Evolutionary conservation across 64 coral and sea anemone genomes (phyloP).

Genomic region (Anthopleura sola): DNA sequence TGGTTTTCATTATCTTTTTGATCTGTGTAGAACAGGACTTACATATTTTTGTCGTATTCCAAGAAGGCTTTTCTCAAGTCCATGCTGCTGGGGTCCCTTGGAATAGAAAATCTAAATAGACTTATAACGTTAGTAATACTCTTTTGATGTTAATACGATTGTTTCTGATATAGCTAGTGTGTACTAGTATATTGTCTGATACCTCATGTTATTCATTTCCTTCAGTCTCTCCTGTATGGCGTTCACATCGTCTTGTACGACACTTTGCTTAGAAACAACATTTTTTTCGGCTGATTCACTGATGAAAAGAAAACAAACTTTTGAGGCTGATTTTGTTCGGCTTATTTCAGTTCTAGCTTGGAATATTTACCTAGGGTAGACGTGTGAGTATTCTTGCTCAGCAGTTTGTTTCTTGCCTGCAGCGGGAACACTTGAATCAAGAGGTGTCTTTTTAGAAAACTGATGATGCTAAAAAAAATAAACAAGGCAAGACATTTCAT

Average conservation of each 20-base stretch:
- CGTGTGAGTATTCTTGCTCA: conserved; percentile 69
- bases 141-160: too few relatives aligned
- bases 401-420: conserved; percentile 67
- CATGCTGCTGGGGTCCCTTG: conserved; percentile 43
- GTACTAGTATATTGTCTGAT: too few relatives aligned
- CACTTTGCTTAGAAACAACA: not conserved
- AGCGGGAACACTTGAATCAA: conserved; percentile 63
- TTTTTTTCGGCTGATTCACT: conserved; percentile 59
- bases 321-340: not conserved
- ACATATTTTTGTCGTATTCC: conserved; percentile 68
- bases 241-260: conserved; percentile 15
- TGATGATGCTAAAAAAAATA: conserved; percentile 63
- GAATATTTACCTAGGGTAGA: conserved; percentile 58
- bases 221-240: conserved; percentile 27
- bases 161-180: too few relatives aligned
- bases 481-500: too few relatives aligned
- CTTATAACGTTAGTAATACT: too few relatives aligned
- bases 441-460: conserved; percentile 34
- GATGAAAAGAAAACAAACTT: not conserved
- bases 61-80: conserved; percentile 66
- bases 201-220: conserved; percentile 58
- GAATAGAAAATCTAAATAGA: conserved; percentile 31
- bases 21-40: not conserved
- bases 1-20: too few relatives aligned
- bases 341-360: conserved; percentile 2